phyloP scores from a whole-genome alignment of 2,113 vertebrate species.

The Dasypus novemcinctus region DNA sequence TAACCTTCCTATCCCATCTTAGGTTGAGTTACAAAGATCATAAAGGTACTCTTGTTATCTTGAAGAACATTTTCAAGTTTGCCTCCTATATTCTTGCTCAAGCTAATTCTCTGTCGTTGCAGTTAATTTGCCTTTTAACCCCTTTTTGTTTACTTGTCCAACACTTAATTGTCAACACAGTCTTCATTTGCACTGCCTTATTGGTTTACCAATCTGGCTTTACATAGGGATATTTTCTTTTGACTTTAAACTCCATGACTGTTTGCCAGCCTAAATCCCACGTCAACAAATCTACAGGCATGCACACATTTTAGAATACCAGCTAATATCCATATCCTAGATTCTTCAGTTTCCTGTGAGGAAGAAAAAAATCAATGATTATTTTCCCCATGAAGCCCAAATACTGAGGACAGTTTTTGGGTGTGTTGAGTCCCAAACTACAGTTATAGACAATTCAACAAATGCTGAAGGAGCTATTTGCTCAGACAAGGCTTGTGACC shows the following conservation, averaged over 20 bases:
- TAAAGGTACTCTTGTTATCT: background rate
- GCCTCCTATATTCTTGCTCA: background rate
- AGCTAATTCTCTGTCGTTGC: background rate
- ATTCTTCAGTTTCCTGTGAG: background rate
- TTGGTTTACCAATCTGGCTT: background rate
- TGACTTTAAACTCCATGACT: background rate
- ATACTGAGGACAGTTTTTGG: background rate
- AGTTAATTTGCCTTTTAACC: background rate
- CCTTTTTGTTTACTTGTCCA: background rate
- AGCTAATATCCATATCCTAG: background rate
- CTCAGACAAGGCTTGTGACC: background rate
- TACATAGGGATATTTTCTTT: background rate
- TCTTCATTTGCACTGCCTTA: background rate
- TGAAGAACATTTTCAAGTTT: background rate
- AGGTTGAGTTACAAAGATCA: background rate
- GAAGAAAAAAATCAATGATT: background rate
- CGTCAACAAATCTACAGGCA: background rate
- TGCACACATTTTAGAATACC: background rate
- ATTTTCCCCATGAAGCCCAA: background rate
- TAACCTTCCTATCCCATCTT: background rate
- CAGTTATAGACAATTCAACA: background rate
- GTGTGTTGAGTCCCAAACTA: background rate
- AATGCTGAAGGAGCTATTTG: too few relatives aligned
- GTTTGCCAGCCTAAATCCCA: background rate
- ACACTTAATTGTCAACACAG: too few relatives aligned